phyloP scores from a whole-genome alignment of 2,113 vertebrate species.

The human (Homo sapiens) region DNA sequence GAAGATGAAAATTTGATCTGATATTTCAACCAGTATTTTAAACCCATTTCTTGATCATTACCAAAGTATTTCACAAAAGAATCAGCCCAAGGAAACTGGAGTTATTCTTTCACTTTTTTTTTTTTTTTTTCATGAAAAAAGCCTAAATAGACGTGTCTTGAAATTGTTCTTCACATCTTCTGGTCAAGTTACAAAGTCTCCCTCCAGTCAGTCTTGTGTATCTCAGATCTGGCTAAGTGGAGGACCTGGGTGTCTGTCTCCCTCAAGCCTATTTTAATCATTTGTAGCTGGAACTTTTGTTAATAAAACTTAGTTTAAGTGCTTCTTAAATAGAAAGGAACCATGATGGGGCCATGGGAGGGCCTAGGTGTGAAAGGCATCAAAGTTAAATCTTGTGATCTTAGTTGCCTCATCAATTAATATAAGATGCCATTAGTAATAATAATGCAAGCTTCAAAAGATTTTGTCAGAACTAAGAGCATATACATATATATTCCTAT shows the following conservation, averaged over 20 bases:
- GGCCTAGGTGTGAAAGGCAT: background rate
- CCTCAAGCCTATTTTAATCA: background rate
- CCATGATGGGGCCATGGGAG: background rate
- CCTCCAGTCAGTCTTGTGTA: background rate
- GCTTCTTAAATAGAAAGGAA: background rate
- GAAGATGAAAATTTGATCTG: background rate
- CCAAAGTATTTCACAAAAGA: background rate
- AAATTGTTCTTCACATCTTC: background rate
- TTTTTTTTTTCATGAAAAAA: background rate
- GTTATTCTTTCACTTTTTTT: background rate
- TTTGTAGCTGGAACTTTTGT: background rate
- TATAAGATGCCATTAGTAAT: background rate
- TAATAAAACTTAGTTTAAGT: background rate
- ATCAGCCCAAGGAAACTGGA: background rate
- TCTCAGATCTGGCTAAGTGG: background rate
- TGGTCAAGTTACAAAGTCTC: background rate
- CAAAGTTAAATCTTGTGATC: background rate
- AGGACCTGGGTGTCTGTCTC: background rate
- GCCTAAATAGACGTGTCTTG: background rate
- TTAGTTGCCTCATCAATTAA: background rate
- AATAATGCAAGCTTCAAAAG: background rate
- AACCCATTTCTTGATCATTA: background rate
- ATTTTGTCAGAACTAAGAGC: background rate
- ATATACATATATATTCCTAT: background rate
- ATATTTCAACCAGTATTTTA: background rate